Percentiles rank a stretch among this genome's conserved stretches.
These are phyloP conservation scores for Spinibarbus caldwelli DNA, from an alignment of 2,797 vertebrate genomes.

Conservation along the genomic window DNA sequence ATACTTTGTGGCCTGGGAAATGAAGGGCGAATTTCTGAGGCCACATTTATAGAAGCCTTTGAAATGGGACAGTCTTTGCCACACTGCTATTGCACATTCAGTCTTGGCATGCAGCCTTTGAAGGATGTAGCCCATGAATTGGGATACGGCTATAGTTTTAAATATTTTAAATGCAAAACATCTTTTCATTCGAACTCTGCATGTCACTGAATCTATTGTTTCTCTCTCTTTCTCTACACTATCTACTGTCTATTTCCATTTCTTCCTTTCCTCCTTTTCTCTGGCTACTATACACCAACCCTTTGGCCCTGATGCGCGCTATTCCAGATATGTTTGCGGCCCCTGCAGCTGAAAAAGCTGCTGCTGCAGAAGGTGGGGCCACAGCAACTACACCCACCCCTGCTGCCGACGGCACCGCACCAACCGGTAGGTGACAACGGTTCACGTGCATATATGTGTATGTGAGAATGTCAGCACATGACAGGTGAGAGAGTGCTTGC, in stretches of 20 bases:
- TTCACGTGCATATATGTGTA: neutral
- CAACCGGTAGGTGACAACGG: constrained; percentile 90
- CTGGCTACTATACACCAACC: neutral
- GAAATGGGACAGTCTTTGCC: neutral
- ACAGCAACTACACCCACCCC: constrained; percentile 80
- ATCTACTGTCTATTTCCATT: constrained; percentile 51
- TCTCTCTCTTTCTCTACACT: constrained; percentile 7
- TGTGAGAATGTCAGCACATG: constrained; percentile 40
- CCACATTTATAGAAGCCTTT: neutral
- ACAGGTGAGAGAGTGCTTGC: constrained; percentile 7
- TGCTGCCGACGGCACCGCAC: constrained; percentile 79
- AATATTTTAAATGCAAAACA: neutral
- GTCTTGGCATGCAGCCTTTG: neutral
- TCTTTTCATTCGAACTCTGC: constrained; percentile 56
- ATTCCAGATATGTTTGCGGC: constrained; percentile 91
- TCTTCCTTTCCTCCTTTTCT: constrained; percentile 32
- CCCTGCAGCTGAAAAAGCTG: constrained; percentile 87
- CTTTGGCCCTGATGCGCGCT: constrained; percentile 52
- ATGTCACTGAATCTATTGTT: constrained; percentile 53
- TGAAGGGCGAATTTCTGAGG: neutral
- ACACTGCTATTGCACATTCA: neutral
- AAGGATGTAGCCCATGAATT: neutral
- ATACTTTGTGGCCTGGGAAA: neutral
- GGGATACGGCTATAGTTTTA: neutral
- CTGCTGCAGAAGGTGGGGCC: constrained; percentile 86